Percentiles rank a stretch among this genome's conserved stretches.
phyloP scores from a whole-genome alignment of 2,888 invertebrate species.

The Quadroppia sp. region DNA sequence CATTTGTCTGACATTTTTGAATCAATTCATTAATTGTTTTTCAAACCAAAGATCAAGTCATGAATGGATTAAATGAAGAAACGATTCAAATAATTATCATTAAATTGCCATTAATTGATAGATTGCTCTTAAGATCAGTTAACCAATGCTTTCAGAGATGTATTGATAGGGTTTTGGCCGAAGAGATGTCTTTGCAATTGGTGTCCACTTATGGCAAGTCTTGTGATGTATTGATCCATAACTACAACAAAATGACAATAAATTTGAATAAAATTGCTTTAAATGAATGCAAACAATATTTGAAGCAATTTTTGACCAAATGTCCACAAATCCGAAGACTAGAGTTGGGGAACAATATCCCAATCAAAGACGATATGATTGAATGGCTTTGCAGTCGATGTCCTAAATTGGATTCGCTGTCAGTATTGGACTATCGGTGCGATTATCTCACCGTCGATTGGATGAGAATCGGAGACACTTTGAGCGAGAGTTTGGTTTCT shows the following conservation, averaged over 20 bases:
- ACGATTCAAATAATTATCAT: background rate
- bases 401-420: background rate
- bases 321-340: background rate
- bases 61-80: background rate
- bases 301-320: slow-evolving; percentile 1
- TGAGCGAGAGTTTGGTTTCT: background rate
- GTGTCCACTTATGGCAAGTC: background rate
- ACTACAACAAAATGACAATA: background rate
- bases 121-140: background rate
- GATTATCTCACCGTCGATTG: background rate
- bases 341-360: background rate
- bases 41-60: no score
- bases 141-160: background rate
- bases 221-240: background rate
- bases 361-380: background rate
- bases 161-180: background rate
- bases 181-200: background rate
- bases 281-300: background rate
- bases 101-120: background rate
- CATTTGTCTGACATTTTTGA: no score
- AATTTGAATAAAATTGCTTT: background rate
- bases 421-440: slow-evolving; percentile 4
- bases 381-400: background rate
- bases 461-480: background rate
- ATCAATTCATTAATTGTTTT: no score